Evolutionary conservation across 1,140 invertebrate species (phyloP), one percentile per base, ranked within the genome.

Genomic region (Nephotettix cincticeps): DNA sequence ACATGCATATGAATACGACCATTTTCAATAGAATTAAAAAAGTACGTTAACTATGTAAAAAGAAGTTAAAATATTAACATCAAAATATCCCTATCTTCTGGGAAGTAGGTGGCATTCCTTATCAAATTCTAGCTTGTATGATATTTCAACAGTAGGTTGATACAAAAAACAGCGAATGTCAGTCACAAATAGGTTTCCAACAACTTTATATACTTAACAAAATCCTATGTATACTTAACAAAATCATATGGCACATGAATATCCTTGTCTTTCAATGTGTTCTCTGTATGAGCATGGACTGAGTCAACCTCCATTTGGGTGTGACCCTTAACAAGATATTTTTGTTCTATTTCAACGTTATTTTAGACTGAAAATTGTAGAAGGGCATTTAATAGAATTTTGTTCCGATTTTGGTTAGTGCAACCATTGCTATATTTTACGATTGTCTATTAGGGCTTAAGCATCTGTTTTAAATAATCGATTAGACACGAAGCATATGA

Each of bases 401-500:
- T 28, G 13, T 70, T 72, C 21, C 58, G 17, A 36, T 72, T 72
- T 66, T 72, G 71, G 25, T 47, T 74, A n/a, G 70, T 74, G 67
- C 77, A 80, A 9, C 77, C 79, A 72, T 80, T 78, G 27, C 45
- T 63, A n/a, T 19, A 70, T 17, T 65, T 67, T 13, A 70, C 30
- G 6, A 70, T 61, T 19, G 4, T 17, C 21, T 6, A 64, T 54
- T 45, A 58, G 9, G 47, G 29, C 40, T 72, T 54, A 61, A 27
- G 56, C 19, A 69, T 45, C 29, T 32, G 27, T 27, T 70, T 73
- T 56, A 83, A 51, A 72, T 79, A 77, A 64, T 81, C 73, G 28
- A 78, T 68, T 36, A 79, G 61, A 73, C 76, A 80, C 0, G 77
- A 78, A 54, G 78, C 77, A 74, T 81, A 83, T 27, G 76, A 76